A percentile compares a stretch with the other conserved stretches of the same genome.
Conservation (phyloP, 2,888 invertebrate genomes). For the Andrena bicolor region DNA sequence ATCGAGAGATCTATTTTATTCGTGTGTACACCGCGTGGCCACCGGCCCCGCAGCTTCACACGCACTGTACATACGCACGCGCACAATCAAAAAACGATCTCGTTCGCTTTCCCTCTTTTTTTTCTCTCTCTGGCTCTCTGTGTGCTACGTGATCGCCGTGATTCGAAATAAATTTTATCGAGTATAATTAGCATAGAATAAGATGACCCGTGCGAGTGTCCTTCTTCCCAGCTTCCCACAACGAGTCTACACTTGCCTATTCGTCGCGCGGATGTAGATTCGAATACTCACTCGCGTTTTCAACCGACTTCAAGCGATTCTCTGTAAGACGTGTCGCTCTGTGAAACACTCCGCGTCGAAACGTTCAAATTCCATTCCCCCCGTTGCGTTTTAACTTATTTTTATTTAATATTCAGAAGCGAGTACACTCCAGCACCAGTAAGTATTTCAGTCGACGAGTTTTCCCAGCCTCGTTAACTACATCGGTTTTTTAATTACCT, state of each 20-base stretch:
- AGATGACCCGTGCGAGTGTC: slow-evolving; percentile 51
- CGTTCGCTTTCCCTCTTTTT: slow-evolving; percentile 31
- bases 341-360: background rate
- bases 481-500: background rate
- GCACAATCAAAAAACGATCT: slow-evolving; percentile 60
- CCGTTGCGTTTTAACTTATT: slow-evolving; percentile 20
- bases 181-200: slow-evolving; percentile 44
- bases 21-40: background rate
- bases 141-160: slow-evolving; percentile 57
- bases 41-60: slow-evolving; percentile 11
- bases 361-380: slow-evolving; percentile 13
- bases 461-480: background rate
- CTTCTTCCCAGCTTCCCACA: slow-evolving; percentile 25
- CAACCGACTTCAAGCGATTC: background rate
- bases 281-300: too few relatives aligned
- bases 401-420: slow-evolving; percentile 8
- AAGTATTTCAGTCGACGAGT: background rate
- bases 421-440: background rate
- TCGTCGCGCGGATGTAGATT: background rate
- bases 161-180: slow-evolving; percentile 59
- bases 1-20: slow-evolving; percentile 3
- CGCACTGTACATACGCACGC: slow-evolving; percentile 49
- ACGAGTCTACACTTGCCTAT: background rate
- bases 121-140: slow-evolving; percentile 48
- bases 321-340: background rate